Conservation (phyloP, 1,140 invertebrate genomes). For the Camponotus pennsylvanicus region DNA sequence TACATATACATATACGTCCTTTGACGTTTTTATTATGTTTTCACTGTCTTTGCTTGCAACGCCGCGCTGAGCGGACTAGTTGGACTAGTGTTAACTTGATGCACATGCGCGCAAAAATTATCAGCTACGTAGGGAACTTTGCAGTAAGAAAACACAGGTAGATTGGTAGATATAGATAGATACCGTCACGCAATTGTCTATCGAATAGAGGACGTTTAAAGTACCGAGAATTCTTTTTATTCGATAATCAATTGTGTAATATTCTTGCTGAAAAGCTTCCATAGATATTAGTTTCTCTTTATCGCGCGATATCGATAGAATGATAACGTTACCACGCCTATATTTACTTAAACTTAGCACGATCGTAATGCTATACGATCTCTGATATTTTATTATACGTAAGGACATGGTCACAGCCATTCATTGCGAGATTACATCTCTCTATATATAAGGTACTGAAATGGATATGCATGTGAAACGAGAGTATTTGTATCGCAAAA, state of each 20-base stretch:
- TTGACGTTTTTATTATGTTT: background rate
- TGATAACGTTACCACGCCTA: background rate
- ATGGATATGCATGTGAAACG: conserved; percentile 63
- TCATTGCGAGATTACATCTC: conserved; percentile 73
- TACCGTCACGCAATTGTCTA: too few species aligned
- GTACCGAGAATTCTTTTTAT: too few species aligned
- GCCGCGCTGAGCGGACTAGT: background rate
- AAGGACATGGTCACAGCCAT: conserved; percentile 79
- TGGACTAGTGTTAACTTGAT: conserved; percentile 33
- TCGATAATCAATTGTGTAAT: too few species aligned
- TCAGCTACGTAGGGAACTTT: background rate
- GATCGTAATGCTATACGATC: conserved; percentile 51
- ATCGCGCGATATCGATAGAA: background rate
- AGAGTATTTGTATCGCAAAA: conserved; percentile 52
- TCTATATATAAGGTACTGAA: conserved; percentile 75
- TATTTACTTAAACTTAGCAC: conserved; percentile 44
- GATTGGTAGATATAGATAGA: too few species aligned
- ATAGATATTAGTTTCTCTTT: conserved; percentile 23
- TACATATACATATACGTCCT: background rate
- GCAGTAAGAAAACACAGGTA: too few species aligned
- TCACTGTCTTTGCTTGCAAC: background rate
- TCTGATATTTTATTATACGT: conserved; percentile 52
- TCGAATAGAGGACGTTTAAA: too few species aligned
- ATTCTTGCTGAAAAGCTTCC: too few species aligned
- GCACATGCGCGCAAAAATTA: background rate